phyloP scores from a whole-genome alignment of 2,113 vertebrate genomes.

The Chauna torquata region DNA sequence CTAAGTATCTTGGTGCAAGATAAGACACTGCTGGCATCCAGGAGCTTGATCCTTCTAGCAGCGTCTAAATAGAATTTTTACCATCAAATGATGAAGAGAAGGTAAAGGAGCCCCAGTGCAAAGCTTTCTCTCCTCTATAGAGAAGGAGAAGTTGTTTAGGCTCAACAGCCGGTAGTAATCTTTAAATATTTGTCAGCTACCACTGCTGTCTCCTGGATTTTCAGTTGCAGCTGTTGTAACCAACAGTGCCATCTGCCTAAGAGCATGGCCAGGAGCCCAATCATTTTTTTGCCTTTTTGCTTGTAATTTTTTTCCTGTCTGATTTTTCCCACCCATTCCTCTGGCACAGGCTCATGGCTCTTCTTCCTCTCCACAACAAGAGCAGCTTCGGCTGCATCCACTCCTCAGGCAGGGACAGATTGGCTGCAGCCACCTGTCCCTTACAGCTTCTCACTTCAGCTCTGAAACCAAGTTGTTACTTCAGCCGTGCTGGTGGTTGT shows the following conservation, averaged over 20 bases:
- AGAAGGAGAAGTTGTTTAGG: background rate
- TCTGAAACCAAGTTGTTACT: background rate
- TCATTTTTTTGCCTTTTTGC: background rate
- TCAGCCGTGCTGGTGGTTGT: background rate
- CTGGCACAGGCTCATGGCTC: background rate
- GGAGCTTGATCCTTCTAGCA: background rate
- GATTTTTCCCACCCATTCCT: background rate
- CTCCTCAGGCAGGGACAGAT: background rate
- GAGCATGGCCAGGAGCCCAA: background rate
- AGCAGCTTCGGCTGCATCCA: background rate
- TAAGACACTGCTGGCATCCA: background rate
- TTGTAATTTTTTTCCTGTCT: background rate
- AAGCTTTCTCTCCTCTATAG: background rate
- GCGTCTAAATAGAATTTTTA: background rate
- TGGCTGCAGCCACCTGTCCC: background rate
- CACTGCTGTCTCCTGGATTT: slow-evolving; percentile 20
- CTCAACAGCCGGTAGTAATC: slow-evolving; percentile 10
- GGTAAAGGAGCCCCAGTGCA: background rate
- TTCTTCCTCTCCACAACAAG: background rate
- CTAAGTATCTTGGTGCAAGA: background rate
- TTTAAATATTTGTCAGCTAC: slow-evolving; percentile 60
- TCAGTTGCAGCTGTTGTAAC: slow-evolving; percentile 59
- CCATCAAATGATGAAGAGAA: background rate
- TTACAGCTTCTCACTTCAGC: background rate
- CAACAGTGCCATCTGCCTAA: slow-evolving; percentile 47